Evolutionary conservation across 1,140 invertebrate species (phyloP), one percentile per base, ranked within the genome.

Genomic region (Formica selysi): DNA sequence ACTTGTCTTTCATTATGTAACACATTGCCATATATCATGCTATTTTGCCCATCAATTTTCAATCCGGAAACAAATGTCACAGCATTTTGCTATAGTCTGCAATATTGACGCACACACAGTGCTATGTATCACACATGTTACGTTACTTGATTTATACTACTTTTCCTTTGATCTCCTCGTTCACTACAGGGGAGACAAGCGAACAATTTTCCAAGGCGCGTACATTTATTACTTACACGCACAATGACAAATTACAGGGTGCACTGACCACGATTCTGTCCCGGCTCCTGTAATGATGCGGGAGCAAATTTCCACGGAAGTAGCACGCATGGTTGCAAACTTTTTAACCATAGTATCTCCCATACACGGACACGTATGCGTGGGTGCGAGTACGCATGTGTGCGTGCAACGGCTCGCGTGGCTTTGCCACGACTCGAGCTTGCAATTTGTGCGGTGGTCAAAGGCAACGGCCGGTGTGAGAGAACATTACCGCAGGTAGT

Each of bases 401-500:
- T n/a, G 73, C 41, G 44, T 44, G 81, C n/a, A 16, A 29, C 29
- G 59, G 59, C 44, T 85, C 81, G 71, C 73, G 73, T 67, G 81
- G 81, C 81, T 85, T 85, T 78, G 44, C 79, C 73, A 61, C 81
- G 81, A 85, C 81, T 85, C 59, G 73, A 78, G 81, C 81, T 85
- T 85, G 81, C 81, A 85, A 85, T 85, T 85, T 85, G 81, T 85
- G 48, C 81, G 62, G 62, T 54, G 81, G 73, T 85, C 59, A 78
- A 85, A 76, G 79, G 79, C 79, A 81, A 73, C 79, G 81, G 44
- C 54, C 78, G 78, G 41, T 62, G 65, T 62, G 76, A 59, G 85
- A 86, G 64, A 73, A 81, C 85, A 81, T 86, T 81, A 81, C 65
- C 85, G 44, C 76, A 81, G 85, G 78, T 81, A 86, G 57, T 64